A percentile compares a stretch with the other conserved stretches of the same genome.
phyloP scores from a whole-genome alignment of 2,888 invertebrate species.

The Netelia fuscicornis region DNA sequence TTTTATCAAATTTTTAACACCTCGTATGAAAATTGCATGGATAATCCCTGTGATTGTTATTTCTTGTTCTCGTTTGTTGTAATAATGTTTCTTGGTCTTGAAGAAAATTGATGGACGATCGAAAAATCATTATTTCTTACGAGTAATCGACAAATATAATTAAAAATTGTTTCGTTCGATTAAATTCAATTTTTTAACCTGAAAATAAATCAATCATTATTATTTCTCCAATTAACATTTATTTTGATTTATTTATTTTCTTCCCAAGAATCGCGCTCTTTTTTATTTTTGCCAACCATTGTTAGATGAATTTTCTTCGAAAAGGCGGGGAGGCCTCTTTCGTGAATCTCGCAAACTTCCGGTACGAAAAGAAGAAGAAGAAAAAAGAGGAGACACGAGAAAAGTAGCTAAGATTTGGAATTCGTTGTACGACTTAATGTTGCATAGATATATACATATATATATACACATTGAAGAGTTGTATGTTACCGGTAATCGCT shows the following conservation, averaged over 20 bases:
- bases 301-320: too few relatives aligned
- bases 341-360: neutral
- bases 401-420: neutral
- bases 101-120: too few relatives aligned
- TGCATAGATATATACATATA: neutral
- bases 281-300: too few relatives aligned
- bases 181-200: neutral
- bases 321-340: neutral
- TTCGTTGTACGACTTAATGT: neutral
- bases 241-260: too few relatives aligned
- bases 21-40: too few relatives aligned
- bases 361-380: neutral
- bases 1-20: neutral
- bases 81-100: too few relatives aligned
- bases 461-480: constrained; percentile 13
- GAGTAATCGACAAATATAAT: neutral
- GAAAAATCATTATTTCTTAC: neutral
- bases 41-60: too few relatives aligned
- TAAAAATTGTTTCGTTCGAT: neutral
- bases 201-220: too few relatives aligned
- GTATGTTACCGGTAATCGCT: constrained; percentile 67
- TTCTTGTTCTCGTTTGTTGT: neutral
- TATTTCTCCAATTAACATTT: too few relatives aligned
- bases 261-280: too few relatives aligned
- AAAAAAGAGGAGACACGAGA: neutral